Percentiles rank a stretch among this genome's conserved stretches.
phyloP scores from a whole-genome alignment of 2,888 invertebrate genomes.

The Gastrophysa polygoni region DNA sequence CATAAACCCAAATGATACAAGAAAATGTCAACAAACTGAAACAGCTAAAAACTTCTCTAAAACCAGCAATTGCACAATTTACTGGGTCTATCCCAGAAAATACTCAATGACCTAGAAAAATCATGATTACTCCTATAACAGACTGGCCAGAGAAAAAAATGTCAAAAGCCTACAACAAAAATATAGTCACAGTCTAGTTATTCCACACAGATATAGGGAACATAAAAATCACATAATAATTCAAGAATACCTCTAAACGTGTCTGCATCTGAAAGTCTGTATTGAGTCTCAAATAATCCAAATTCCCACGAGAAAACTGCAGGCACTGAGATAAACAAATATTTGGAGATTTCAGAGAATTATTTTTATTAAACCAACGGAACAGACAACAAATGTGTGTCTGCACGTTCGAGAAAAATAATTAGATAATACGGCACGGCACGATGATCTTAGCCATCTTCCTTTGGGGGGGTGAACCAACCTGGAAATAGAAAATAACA shows the following conservation, averaged over 20 bases:
- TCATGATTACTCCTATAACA: slow-evolving; percentile 6
- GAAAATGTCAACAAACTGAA: neutral
- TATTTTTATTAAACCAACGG: slow-evolving; percentile 14
- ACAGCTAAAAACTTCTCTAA: neutral
- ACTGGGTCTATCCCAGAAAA: neutral
- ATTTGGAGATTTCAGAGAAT: slow-evolving; percentile 24
- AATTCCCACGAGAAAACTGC: slow-evolving; percentile 30
- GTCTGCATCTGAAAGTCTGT: neutral
- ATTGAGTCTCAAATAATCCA: neutral
- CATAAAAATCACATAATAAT: slow-evolving; percentile 23
- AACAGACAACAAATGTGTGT: slow-evolving; percentile 40
- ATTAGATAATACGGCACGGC: slow-evolving; percentile 26
- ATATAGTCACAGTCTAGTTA: slow-evolving; percentile 27
- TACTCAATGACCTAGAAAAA: slow-evolving; percentile 2
- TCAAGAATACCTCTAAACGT: neutral
- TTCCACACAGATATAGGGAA: slow-evolving; percentile 24
- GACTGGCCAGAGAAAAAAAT: slow-evolving; percentile 27
- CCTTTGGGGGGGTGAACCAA: slow-evolving; percentile 91
- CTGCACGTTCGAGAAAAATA: slow-evolving; percentile 39
- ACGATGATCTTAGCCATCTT: slow-evolving; percentile 76
- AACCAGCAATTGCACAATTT: slow-evolving; percentile 25
- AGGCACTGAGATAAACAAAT: slow-evolving; percentile 49
- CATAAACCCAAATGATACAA: neutral
- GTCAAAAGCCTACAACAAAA: slow-evolving; percentile 23
- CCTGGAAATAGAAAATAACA: slow-evolving; percentile 63